These are phyloP conservation scores for Etheostoma nigrum DNA, from an alignment of 2,797 vertebrate genomes.

Conservation along the genomic window DNA sequence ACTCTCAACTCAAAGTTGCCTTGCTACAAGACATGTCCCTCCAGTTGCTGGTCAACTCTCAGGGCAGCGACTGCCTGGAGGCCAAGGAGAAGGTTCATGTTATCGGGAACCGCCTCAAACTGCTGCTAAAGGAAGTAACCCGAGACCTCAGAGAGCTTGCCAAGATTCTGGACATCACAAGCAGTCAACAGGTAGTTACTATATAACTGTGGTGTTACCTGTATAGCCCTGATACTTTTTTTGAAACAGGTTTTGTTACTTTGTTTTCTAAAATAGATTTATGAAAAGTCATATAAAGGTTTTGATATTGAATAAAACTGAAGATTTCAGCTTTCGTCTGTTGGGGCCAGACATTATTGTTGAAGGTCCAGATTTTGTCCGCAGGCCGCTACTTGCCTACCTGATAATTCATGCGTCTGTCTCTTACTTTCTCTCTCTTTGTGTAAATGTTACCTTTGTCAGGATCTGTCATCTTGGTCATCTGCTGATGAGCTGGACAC, in stretches of 20 bases:
- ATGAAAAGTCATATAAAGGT: background rate
- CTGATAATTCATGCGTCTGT: background rate
- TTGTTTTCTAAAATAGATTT: too few species aligned
- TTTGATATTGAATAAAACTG: background rate
- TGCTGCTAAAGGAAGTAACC: slow-evolving; percentile 94
- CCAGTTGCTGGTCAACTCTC: slow-evolving; percentile 90
- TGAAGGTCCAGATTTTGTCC: too few species aligned
- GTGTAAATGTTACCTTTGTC: background rate
- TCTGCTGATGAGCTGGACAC: slow-evolving; percentile 97
- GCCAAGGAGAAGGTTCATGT: slow-evolving; percentile 98
- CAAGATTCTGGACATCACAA: slow-evolving; percentile 91
- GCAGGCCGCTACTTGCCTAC: background rate
- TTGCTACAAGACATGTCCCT: slow-evolving; percentile 96
- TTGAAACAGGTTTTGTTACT: too few species aligned
- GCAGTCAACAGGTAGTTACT: slow-evolving; percentile 91
- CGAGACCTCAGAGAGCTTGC: slow-evolving; percentile 92
- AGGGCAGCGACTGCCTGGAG: slow-evolving; percentile 95
- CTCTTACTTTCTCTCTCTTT: slow-evolving; percentile 9
- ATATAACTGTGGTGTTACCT: background rate
- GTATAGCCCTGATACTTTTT: background rate
- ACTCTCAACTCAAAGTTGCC: slow-evolving; percentile 92
- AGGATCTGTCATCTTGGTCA: slow-evolving; percentile 98
- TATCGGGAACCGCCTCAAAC: slow-evolving; percentile 95
- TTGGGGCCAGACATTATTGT: too few species aligned
- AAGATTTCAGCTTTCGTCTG: background rate